These are phyloP conservation scores for Drosophila insularis DNA, from an alignment of 1,140 invertebrate genomes.

Conservation along the genomic window DNA sequence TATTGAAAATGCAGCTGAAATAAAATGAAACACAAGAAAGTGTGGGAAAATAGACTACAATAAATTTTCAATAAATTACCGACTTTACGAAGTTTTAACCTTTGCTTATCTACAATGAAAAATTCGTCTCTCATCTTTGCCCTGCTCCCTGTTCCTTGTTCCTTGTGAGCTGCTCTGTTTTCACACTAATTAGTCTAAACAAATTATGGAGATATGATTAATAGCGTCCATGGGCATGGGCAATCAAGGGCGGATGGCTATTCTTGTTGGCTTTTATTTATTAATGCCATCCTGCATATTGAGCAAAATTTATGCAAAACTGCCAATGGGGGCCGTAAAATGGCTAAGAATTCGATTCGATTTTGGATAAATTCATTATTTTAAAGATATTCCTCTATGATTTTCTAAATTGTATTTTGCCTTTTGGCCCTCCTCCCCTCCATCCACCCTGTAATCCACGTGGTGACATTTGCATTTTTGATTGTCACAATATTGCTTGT, in stretches of 20 bases:
- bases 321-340: not conserved
- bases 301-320: slow-evolving; percentile 54
- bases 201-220: slow-evolving; percentile 74
- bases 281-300: slow-evolving; percentile 44
- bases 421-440: not conserved
- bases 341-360: not conserved
- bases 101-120: slow-evolving; percentile 2
- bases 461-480: slow-evolving; percentile 75
- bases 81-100: slow-evolving; percentile 5
- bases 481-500: slow-evolving; percentile 68
- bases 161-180: not conserved
- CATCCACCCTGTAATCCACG: slow-evolving; percentile 41
- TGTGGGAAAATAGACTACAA: too few relatives aligned
- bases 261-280: slow-evolving; percentile 54
- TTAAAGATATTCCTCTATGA: slow-evolving; percentile 28
- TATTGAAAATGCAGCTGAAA: too few relatives aligned
- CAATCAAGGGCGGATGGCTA: slow-evolving; percentile 54
- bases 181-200: slow-evolving; percentile 71
- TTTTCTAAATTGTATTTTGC: slow-evolving; percentile 11
- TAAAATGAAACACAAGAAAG: too few relatives aligned
- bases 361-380: not conserved
- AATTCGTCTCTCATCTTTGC: not conserved
- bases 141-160: slow-evolving; percentile 9
- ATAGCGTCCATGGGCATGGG: slow-evolving; percentile 59
- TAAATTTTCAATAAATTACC: slow-evolving; percentile 2